phyloP scores from a whole-genome alignment of 2,797 vertebrate genomes.

The Malacoraja senta region DNA sequence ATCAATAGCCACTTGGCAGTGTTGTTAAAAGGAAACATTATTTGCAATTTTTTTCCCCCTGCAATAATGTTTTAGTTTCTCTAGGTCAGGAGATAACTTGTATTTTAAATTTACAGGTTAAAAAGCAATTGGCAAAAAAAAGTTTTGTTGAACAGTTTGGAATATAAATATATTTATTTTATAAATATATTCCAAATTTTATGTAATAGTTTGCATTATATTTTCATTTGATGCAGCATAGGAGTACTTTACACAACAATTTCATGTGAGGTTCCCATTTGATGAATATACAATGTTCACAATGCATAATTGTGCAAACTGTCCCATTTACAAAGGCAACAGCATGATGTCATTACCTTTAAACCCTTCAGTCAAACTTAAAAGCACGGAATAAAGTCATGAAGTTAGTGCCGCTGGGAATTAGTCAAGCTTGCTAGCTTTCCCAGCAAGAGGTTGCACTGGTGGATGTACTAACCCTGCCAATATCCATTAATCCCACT shows the following conservation, averaged over 20 bases:
- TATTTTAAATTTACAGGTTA: background rate
- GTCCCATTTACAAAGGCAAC: slow-evolving; percentile 49
- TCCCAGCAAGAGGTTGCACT: slow-evolving; percentile 62
- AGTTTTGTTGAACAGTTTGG: background rate
- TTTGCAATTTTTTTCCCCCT: slow-evolving; percentile 40
- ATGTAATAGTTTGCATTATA: background rate
- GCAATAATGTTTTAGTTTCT: background rate
- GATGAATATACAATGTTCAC: background rate
- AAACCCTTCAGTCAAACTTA: slow-evolving; percentile 56
- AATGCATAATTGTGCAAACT: slow-evolving; percentile 18
- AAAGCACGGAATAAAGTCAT: slow-evolving; percentile 66
- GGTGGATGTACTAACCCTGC: slow-evolving; percentile 58
- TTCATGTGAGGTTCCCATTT: background rate
- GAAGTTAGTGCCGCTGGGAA: slow-evolving; percentile 62
- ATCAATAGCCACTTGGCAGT: slow-evolving; percentile 56
- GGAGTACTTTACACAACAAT: background rate
- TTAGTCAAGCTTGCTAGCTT: slow-evolving; percentile 66
- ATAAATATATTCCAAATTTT: background rate
- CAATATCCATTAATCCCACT: slow-evolving; percentile 66
- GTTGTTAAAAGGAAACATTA: slow-evolving; percentile 66
- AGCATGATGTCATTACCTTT: slow-evolving; percentile 57
- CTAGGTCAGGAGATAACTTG: background rate
- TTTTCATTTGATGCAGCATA: background rate
- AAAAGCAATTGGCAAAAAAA: background rate
- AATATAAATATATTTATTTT: background rate